Evolutionary conservation across 1,140 invertebrate species (phyloP), one percentile per base, ranked within the genome.

Genomic region (Atta cephalotes): DNA sequence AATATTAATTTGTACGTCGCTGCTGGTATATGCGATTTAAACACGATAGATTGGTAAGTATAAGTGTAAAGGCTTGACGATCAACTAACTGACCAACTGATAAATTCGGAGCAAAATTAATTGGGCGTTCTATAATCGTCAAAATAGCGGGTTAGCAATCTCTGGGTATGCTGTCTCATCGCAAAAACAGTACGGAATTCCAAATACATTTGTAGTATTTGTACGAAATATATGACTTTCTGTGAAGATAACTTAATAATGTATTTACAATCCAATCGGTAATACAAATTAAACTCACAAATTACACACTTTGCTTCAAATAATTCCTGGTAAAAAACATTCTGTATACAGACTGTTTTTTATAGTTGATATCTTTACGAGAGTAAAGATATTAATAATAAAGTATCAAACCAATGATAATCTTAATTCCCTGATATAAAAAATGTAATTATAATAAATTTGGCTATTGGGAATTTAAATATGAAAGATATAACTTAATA

Each of bases 1-100:
- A 84, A 9, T 51, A 76, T 63, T 56, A 84, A 76, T 84, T 74
- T 58, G 28, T 63, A 45, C 25, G 80, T 76, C 70, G 74, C 9
- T 10, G 6, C 31, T 25, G 25, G n/a, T 51, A 45, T 62, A 51
- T 62, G 70, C 56, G 80, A 84, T 84, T 84, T 62, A 49, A 45
- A 16, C 25, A 16, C 39, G 68, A 82, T 60, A 74, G 14, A 60
- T 60, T 45, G 70, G 63, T 76, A 74, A 60, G 35, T 51, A 16
- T 0, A 45, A 45, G 39, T 10, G 35, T 16, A 2, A 72, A 60
- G 56, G 25, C 18, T 18, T 14, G 28, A 25, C 63, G n/a, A n/a
- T 56, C 7, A n/a, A 35, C 7, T 25, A 39, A 49, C 3, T 4
- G 25, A 51, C 39, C 35, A 18, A 31, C 6, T 18, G 25, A 3